These are phyloP conservation scores for Premnoplex brunnescens DNA, from an alignment of 2,797 vertebrate genomes.

Conservation along the genomic window DNA sequence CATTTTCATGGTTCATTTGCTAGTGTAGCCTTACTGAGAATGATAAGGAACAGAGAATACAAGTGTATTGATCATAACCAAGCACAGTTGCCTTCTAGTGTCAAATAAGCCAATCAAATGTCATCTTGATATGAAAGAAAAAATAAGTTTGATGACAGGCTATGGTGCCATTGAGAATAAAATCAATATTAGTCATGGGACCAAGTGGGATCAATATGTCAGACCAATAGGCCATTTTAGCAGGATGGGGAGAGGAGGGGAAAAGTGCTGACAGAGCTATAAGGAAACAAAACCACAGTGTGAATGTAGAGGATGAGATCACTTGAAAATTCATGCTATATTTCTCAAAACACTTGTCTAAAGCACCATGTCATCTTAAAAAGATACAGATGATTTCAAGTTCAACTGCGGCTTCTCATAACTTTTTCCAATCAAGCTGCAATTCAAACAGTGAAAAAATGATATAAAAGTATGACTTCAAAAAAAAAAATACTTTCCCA, in stretches of 20 bases:
- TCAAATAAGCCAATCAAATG: slow-evolving; percentile 77
- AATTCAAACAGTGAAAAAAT: neutral
- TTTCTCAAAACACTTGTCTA: neutral
- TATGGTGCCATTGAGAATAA: slow-evolving; percentile 74
- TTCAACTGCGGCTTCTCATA: neutral
- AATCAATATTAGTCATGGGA: slow-evolving; percentile 86
- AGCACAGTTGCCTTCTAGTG: slow-evolving; percentile 55
- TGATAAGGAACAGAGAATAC: slow-evolving; percentile 73
- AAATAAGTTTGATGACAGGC: slow-evolving; percentile 76
- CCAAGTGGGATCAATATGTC: slow-evolving; percentile 74
- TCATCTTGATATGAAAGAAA: slow-evolving; percentile 74
- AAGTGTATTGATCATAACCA: slow-evolving; percentile 81
- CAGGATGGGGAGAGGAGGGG: neutral
- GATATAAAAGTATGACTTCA: neutral
- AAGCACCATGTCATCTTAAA: neutral
- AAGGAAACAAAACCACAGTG: neutral
- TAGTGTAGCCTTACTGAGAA: slow-evolving; percentile 38
- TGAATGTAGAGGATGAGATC: neutral
- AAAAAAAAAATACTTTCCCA: neutral
- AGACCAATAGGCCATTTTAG: slow-evolving; percentile 63
- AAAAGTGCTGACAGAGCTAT: slow-evolving; percentile 59
- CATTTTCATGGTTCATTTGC: slow-evolving; percentile 51
- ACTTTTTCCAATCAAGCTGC: neutral
- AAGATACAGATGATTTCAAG: neutral
- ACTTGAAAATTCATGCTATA: neutral